Percentiles rank a stretch among this genome's conserved stretches.
Conservation (phyloP, 2,797 vertebrate species). For the Myiotriccus ornatus region DNA sequence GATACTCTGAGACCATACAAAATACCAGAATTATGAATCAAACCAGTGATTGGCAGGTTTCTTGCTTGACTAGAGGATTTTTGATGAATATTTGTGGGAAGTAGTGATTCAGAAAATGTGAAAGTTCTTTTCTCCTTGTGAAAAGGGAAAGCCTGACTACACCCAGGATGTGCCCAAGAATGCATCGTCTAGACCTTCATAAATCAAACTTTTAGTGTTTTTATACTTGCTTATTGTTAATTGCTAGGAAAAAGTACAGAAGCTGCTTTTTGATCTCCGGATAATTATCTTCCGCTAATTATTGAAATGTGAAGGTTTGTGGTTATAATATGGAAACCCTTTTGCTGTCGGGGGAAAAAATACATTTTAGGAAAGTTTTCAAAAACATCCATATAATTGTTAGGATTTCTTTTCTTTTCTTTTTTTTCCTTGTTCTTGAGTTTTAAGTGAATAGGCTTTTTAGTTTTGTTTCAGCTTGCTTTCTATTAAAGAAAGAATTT, state of each 20-base stretch:
- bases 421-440: not conserved
- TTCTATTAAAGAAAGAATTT: slow-evolving; percentile 38
- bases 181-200: not conserved
- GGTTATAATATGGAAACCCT: not conserved
- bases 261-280: not conserved
- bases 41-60: not conserved
- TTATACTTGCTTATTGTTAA: not conserved
- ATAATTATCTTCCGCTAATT: not conserved
- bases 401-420: not conserved
- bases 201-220: not conserved
- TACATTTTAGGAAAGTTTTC: not conserved
- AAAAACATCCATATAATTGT: not conserved
- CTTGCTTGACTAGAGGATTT: not conserved
- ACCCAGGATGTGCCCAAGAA: not conserved
- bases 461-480: slow-evolving; percentile 21
- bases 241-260: not conserved
- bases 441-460: slow-evolving; percentile 3
- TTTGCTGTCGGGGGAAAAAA: not conserved
- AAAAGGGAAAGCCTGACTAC: not conserved
- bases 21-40: not conserved
- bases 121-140: not conserved
- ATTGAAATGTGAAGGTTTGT: not conserved
- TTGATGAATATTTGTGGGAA: not conserved
- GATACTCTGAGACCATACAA: not conserved
- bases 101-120: not conserved